Base-by-base conservation (phyloP, 2,113 vertebrate species). In the Larimichthys crocea region DNA sequence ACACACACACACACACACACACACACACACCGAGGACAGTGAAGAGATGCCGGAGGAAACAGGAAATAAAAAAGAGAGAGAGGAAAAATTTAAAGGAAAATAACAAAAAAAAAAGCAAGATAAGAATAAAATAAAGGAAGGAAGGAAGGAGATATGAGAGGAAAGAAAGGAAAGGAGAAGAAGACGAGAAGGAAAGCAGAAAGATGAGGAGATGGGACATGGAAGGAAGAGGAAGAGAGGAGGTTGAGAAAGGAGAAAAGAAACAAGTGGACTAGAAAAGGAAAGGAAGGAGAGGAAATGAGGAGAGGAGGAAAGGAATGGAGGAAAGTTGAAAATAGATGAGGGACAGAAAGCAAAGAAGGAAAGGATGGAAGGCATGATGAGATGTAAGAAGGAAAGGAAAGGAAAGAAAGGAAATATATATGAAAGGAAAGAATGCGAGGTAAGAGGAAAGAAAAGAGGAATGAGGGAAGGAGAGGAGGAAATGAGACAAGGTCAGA, bases 21-120 rank as follows among this genome's bases (percentile, higher is more conserved):
- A 46, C 57, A 79, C 66, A 71, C 48, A 62, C 63, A 66, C 62
- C 35, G 19, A 42, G 53, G 64, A 84, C 3, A 40, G 60, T 67
- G 65, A 66, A 84, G 79, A 48, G 83, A 80, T 83, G 83, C 74
- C 70, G 76, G 74, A 82, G 86, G 87, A 91, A 84, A 82, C 64
- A 82, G 83, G 88, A 89, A 90, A 86, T 79, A 79, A 83, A 57
- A 79, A 66, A 56, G 11, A 10, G 62, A 26, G 73, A 50, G 50
- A 48, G 52, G 73, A 29, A 20, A 20, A 35, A 80, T 61, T 22
- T 10, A 61, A 14, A 77, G 49, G 60, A 12, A 16, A 8, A 60
- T 52, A 40, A 52, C 7, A 22, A 9, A 67, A 17, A 76, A 76
- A 19, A 20, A 35, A 46, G 0, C 10, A 24, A 29, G 56, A 16